phyloP scores from a whole-genome alignment of 1,140 invertebrate genomes.

The Diorhabda sublineata region DNA sequence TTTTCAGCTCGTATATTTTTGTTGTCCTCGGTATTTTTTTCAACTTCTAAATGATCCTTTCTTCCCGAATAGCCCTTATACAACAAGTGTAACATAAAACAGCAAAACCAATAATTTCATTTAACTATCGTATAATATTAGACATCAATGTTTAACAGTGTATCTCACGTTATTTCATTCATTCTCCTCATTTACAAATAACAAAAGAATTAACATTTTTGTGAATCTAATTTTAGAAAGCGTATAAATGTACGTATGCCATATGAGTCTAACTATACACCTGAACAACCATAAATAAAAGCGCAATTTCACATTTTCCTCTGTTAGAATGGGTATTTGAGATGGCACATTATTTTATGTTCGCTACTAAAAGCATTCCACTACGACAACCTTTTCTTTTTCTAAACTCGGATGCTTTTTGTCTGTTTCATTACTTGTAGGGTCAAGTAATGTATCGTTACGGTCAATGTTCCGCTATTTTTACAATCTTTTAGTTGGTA shows the following conservation, averaged over 20 bases:
- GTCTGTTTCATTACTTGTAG: neutral
- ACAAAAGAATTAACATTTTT: slow-evolving; percentile 11
- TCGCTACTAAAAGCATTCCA: slow-evolving; percentile 14
- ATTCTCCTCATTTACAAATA: neutral
- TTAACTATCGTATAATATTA: too few relatives aligned
- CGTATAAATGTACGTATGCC: slow-evolving; percentile 8
- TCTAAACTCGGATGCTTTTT: slow-evolving; percentile 10
- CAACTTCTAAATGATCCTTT: too few relatives aligned
- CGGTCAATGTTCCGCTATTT: too few relatives aligned
- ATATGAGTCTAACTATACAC: slow-evolving; percentile 15
- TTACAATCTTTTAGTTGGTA: too few relatives aligned
- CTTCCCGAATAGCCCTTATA: too few relatives aligned
- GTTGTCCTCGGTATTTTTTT: too few relatives aligned
- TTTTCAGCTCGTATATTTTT: too few relatives aligned
- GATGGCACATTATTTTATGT: slow-evolving; percentile 9
- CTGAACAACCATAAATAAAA: slow-evolving; percentile 15
- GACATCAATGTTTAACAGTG: too few relatives aligned
- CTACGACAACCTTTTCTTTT: slow-evolving; percentile 6
- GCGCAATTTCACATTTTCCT: slow-evolving; percentile 9
- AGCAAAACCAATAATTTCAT: too few relatives aligned
- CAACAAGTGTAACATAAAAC: too few relatives aligned
- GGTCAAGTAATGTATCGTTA: too few relatives aligned
- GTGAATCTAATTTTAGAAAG: slow-evolving; percentile 12
- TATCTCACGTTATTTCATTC: too few relatives aligned
- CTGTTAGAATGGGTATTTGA: slow-evolving; percentile 4